Evolutionary conservation across 2,888 invertebrate genomes (phyloP).

Genomic region (Perithous albicinctus): DNA sequence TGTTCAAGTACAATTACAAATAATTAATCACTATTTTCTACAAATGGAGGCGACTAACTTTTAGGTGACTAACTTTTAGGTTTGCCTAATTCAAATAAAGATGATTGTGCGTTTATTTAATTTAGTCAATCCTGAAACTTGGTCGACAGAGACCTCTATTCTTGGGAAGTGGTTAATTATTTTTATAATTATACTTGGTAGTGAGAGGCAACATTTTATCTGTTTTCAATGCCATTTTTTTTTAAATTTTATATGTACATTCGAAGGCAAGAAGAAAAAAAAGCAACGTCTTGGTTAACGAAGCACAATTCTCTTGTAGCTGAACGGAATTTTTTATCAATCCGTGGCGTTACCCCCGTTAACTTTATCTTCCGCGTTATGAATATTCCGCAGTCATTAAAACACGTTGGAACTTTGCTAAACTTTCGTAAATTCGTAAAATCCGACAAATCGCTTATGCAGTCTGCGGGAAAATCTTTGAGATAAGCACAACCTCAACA

Average conservation of each 20-base stretch:
- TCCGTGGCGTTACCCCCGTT: neutral
- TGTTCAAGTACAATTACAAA: too few species aligned
- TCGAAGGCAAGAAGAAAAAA: neutral
- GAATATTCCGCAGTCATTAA: slow-evolving; percentile 4
- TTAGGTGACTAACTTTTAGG: too few species aligned
- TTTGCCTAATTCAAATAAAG: too few species aligned
- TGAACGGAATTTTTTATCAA: neutral
- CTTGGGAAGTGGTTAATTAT: too few species aligned
- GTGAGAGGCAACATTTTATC: too few species aligned
- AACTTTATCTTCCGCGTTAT: neutral
- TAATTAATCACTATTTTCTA: too few species aligned
- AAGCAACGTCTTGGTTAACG: neutral
- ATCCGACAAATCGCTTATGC: slow-evolving; percentile 3
- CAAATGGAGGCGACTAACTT: too few species aligned
- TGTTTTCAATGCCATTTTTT: too few species aligned
- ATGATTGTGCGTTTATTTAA: too few species aligned
- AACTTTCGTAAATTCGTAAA: neutral
- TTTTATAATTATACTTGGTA: too few species aligned
- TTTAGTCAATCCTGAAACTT: too few species aligned
- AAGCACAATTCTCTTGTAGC: neutral
- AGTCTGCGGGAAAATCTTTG: neutral
- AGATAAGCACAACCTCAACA: neutral
- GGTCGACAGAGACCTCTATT: too few species aligned
- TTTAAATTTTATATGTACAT: neutral
- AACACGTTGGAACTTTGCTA: neutral